These are phyloP conservation scores for Liopterus haemorrhoidalis DNA, from an alignment of 2,888 invertebrate genomes.

Conservation along the genomic window DNA sequence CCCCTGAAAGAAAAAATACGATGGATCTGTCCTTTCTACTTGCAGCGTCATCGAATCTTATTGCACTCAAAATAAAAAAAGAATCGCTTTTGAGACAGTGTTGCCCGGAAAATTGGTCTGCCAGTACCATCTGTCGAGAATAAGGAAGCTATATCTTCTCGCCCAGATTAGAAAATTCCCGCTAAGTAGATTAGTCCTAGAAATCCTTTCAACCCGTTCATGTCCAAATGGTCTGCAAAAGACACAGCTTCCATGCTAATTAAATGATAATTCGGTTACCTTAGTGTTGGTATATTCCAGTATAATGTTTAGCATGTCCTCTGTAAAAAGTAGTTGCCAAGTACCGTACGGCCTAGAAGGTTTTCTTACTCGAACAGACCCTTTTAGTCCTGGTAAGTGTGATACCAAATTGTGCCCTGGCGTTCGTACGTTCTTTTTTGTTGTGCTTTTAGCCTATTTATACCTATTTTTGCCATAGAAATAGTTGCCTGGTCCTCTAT, in stretches of 20 bases:
- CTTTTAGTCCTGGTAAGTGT: slow-evolving; percentile 1
- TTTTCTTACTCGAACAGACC: not conserved
- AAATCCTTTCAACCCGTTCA: slow-evolving; percentile 1
- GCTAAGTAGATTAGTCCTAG: slow-evolving; percentile 1
- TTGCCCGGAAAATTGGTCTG: not conserved
- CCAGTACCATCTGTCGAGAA: not conserved
- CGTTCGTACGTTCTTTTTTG: not conserved
- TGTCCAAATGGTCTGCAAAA: slow-evolving; percentile 2
- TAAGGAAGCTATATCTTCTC: not conserved
- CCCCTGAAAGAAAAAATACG: no score
- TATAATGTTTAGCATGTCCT: not conserved
- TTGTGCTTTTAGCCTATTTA: not conserved
- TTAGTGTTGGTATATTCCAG: not conserved
- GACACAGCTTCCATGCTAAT: not conserved
- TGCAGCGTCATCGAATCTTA: no score
- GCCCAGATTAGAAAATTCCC: slow-evolving; percentile 4
- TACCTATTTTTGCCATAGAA: slow-evolving; percentile 1
- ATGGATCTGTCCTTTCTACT: no score
- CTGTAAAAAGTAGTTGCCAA: slow-evolving; percentile 4
- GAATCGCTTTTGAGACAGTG: not conserved
- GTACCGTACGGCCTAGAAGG: slow-evolving; percentile 1
- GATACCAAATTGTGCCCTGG: not conserved
- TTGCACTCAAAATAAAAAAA: no score
- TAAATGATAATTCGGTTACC: not conserved
- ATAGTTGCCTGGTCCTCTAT: slow-evolving; percentile 16